Evolutionary conservation across 2,888 invertebrate species (phyloP), one percentile per base, ranked within the genome.

Genomic region (Drosophila picticornis): DNA sequence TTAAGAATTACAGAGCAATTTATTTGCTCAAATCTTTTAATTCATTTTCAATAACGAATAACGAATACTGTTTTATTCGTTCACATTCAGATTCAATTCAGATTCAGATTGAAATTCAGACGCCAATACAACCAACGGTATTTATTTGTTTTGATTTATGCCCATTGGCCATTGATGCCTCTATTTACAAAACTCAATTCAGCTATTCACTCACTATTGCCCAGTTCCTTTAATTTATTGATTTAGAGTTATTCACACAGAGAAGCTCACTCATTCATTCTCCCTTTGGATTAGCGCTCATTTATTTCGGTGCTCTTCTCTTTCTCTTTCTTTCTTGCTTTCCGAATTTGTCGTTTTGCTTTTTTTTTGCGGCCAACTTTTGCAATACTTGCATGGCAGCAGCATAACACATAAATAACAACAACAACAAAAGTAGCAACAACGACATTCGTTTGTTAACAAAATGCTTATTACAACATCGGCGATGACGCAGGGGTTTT

Each of bases 401-500:
- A 75, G 69, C 80, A 77, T 65, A 75, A 75, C 74, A 74, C 55
- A 72, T 64, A 34, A 62, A 46, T 22, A 46, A 13, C 43, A 51
- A 46, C 63, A 73, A 34, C 53, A 50, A 32, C 60, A 61, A 40
- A 55, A 61, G 66, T 22, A 75, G 43, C 69, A 43, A 67, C 80
- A 80, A 76, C 79, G 71, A 80, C 69, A 81, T 80, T 81, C 82
- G 79, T 81, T 80, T 77, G 77, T 79, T 74, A 74, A 81, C 79
- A 80, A 83, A 80, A 75, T 71, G 76, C 80, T 80, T 83, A 83
- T 81, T 83, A 83, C 84, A 83, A 83, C 84, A 81, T 83, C 60
- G 77, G 5, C 91, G 73, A 86, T 86, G 85, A 86, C 85, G 85
- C 85, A 90, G 91, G 84, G 85, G 88, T 90, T 85, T 84, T 90